phyloP scores from a whole-genome alignment of 2,888 invertebrate species.

The Leptura quadrifasciata region DNA sequence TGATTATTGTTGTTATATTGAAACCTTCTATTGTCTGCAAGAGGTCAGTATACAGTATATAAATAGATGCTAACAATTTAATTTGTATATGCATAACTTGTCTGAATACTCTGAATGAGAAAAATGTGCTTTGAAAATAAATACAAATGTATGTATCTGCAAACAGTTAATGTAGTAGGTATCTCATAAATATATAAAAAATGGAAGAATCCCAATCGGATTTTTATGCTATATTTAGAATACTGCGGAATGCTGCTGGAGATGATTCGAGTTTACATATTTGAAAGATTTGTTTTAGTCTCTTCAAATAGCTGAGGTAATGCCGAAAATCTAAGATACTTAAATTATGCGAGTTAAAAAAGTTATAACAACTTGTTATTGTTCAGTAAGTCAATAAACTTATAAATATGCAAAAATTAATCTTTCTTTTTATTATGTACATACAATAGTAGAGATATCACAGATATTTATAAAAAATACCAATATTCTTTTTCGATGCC shows the following conservation, averaged over 20 bases:
- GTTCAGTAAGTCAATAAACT: too few relatives aligned
- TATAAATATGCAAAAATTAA: too few relatives aligned
- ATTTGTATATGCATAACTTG: background rate
- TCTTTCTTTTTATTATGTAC: too few relatives aligned
- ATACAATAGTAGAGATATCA: too few relatives aligned
- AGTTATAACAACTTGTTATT: too few relatives aligned
- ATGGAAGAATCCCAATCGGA: background rate
- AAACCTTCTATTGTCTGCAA: slow-evolving; percentile 55
- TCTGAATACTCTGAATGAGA: background rate
- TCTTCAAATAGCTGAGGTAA: too few relatives aligned
- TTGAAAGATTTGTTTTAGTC: too few relatives aligned
- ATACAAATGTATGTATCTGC: background rate
- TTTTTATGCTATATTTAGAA: slow-evolving; percentile 1
- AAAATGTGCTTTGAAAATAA: background rate
- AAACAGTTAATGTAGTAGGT: background rate
- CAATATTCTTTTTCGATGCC: too few relatives aligned
- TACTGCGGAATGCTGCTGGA: background rate
- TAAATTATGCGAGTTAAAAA: too few relatives aligned
- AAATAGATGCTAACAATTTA: background rate
- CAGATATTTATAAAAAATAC: too few relatives aligned
- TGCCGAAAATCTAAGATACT: too few relatives aligned
- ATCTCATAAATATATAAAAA: background rate
- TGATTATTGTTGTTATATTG: slow-evolving; percentile 57
- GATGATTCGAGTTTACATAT: background rate
- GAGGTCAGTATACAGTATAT: background rate